These are phyloP conservation scores for Bambusicola thoracicus DNA, from an alignment of 2,113 vertebrate genomes.

Conservation along the genomic window DNA sequence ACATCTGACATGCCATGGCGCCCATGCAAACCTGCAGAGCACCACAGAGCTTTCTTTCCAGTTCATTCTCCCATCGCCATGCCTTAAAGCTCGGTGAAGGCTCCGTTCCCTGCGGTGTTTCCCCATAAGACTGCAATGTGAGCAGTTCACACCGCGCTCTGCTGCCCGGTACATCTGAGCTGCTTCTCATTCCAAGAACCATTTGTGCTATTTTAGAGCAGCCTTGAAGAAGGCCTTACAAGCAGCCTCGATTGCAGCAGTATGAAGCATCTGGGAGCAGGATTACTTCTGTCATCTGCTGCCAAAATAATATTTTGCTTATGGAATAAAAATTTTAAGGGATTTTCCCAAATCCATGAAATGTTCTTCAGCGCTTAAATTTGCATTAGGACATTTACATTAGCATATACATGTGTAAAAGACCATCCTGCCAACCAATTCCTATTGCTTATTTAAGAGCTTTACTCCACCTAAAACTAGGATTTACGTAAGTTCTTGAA, in stretches of 20 bases:
- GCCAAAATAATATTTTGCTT: constrained; percentile 68
- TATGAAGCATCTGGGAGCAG: constrained; percentile 51
- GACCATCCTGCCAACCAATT: constrained; percentile 35
- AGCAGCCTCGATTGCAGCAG: constrained; percentile 20
- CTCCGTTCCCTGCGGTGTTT: neutral
- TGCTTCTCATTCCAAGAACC: neutral
- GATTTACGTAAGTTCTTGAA: constrained; percentile 47
- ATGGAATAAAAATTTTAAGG: constrained; percentile 60
- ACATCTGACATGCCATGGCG: accelerated
- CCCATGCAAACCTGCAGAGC: neutral
- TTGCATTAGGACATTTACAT: constrained; percentile 54
- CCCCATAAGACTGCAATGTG: neutral
- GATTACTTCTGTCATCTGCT: constrained; percentile 65
- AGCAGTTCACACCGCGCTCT: neutral
- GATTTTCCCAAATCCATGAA: constrained; percentile 64
- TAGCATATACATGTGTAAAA: constrained; percentile 38
- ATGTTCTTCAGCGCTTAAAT: constrained; percentile 39
- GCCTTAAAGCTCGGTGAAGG: neutral
- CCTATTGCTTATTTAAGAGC: constrained; percentile 31
- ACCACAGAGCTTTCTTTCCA: no score
- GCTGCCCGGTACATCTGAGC: neutral
- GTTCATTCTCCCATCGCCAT: neutral
- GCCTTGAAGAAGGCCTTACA: constrained; percentile 13
- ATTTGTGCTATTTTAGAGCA: constrained; percentile 28
- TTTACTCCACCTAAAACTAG: constrained; percentile 58